Conservation (phyloP, 2,113 vertebrate species). For the Prochilodus magdalenae region DNA sequence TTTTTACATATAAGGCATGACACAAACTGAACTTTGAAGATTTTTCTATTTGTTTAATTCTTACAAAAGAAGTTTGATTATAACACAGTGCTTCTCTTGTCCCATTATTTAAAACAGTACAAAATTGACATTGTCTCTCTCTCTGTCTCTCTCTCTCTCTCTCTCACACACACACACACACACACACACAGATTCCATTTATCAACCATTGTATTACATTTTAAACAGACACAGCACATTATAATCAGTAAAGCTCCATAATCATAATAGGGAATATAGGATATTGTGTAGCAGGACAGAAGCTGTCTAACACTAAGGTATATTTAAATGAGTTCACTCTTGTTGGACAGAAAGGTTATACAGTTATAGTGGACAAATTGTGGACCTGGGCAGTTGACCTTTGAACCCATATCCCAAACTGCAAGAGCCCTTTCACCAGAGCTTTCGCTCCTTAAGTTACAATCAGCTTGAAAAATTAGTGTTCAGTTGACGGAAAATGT, state of each 20-base stretch:
- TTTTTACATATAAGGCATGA: background rate
- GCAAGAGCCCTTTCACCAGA: too few species aligned
- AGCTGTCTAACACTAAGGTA: too few species aligned
- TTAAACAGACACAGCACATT: background rate
- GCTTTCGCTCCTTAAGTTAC: too few species aligned
- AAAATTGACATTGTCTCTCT: background rate
- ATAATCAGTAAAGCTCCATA: background rate
- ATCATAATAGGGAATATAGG: background rate
- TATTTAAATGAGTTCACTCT: too few species aligned
- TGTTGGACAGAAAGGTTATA: too few species aligned
- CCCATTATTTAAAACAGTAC: background rate
- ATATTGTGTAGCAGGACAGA: too few species aligned
- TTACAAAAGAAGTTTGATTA: background rate
- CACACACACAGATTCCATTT: background rate
- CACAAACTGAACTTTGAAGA: background rate
- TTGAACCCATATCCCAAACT: too few species aligned
- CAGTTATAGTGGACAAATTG: too few species aligned
- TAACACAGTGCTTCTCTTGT: background rate
- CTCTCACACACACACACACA: background rate
- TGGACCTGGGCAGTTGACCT: too few species aligned
- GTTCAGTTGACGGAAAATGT: too few species aligned
- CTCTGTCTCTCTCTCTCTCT: background rate
- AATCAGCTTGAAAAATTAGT: too few species aligned
- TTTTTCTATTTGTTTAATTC: background rate
- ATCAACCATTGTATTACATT: too few species aligned